Base-by-base conservation (phyloP, 2,888 invertebrate species). In the Polymixis lichenea region DNA sequence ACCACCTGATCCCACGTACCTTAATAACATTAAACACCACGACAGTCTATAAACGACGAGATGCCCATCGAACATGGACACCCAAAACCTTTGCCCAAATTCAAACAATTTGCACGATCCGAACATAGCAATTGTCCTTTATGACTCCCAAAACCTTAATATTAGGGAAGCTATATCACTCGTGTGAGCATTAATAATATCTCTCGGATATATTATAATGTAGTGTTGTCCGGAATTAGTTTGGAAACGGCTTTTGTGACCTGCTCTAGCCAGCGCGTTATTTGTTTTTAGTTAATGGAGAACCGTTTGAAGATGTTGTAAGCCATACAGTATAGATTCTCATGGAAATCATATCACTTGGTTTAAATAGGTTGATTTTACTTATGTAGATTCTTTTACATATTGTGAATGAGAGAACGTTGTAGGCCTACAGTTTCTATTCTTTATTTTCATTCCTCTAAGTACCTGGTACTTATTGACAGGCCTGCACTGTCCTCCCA, bases 91-190 rank as follows among this genome's bases (percentile, higher is more conserved):
- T 72, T 67, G 22, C 68, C 58, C 43, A 17, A 80, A 69, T 80
- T 75, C 65, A 19, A 65, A 84, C 84, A 80, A 74, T 84, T 80
- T 76, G 66, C 72, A 84, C 82, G 80, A 70, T 62, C 75, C 61
- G 32, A 61, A 72, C 75, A 75, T 62, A 66, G 75, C 80, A 84
- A 84, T 82, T 75, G 82, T 84, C 80, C 61, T 80, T 82, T 82
- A 80, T 70, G 69, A 32, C 56, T 64, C 15, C 71, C 71, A 38
- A 72, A 84, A 84, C 73, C 80, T 73, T 84, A 72, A 71, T 82
- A 82, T 74, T 53, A 83, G n/a, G 60, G 73, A 79, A 79, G 73
- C 80, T 78, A 82, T 72, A 72, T 84, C 60, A 64, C 65, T 46
- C 55, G 28, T 51, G 66, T 68, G 71, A 72, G 38, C 61, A 71